Base-by-base conservation (phyloP, 2,113 vertebrate species). In the Martes martes region DNA sequence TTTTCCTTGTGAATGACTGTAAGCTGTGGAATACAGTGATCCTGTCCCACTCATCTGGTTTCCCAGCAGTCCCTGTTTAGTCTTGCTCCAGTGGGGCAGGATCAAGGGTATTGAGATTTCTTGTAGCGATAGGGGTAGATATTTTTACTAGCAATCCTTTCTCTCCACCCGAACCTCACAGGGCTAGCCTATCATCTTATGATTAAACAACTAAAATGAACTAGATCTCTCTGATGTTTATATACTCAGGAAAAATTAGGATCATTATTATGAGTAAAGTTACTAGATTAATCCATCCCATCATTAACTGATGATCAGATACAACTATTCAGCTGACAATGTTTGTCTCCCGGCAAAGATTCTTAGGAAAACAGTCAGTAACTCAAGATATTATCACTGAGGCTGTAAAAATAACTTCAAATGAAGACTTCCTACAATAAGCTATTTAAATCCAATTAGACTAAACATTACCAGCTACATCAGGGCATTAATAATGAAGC, bases 401-500 rank as follows among this genome's bases (percentile, higher is more conserved):
- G 47, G 11, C 4, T 63, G 69, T 61, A 93, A 92, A 97, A 96
- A 82, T 78, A 61, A 89, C 8, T 14, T 83, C 31, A 95, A 96
- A 94, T 95, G 11, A 94, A 33, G 84, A 95, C 97, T 97, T 78
- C 83, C 39, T 57, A 80, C 9, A 28, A 65, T 47, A 97, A 95
- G 52, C 0, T n/a, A 74, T 33, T 95, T 92, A 59, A 95, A 73
- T 59, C 0, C 24, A 74, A 28, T 97, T 59, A 97, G 74, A 88
- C 33, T 97, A 94, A 98, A 97, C 33, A 92, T 92, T 97, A 81
- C 42, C 28, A 94, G 52, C 10, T 93, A 61, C 2, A 83, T 82
- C 89, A 97, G 95, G 4, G 6, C 61, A 92, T 97, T 97, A 97
- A 96, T 92, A 97, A 92, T n/a, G 76, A 42, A 89, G 47, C 14